phyloP scores from a whole-genome alignment of 2,113 vertebrate genomes.

The Anguilla japonica region DNA sequence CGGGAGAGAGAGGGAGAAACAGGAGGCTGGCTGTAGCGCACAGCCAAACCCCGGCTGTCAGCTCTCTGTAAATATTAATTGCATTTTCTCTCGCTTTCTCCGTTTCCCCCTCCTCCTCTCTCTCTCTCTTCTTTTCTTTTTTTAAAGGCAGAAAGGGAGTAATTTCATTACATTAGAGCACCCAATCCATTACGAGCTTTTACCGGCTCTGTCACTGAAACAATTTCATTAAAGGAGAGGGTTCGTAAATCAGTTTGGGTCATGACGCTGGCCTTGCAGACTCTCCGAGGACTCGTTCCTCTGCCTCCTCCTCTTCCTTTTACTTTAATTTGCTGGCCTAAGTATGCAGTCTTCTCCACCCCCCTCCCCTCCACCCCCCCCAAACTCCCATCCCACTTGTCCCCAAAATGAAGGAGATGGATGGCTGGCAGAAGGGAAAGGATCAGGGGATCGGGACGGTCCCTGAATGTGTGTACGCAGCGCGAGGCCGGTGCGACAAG shows the following conservation, averaged over 20 bases:
- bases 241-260: slow-evolving; percentile 97
- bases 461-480: slow-evolving; percentile 37
- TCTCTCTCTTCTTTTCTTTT: slow-evolving; percentile 66
- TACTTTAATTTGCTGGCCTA: slow-evolving; percentile 79
- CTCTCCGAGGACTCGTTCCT: slow-evolving; percentile 76
- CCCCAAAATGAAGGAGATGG: slow-evolving; percentile 32
- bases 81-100: slow-evolving; percentile 68
- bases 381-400: slow-evolving; percentile 11
- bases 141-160: slow-evolving; percentile 92
- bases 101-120: slow-evolving; percentile 50
- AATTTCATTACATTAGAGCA: slow-evolving; percentile 99
- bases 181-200: slow-evolving; percentile 99
- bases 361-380: not conserved
- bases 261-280: slow-evolving; percentile 80
- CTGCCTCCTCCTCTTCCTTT: slow-evolving; percentile 65
- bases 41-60: slow-evolving; percentile 87
- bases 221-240: slow-evolving; percentile 99
- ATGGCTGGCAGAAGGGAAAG: slow-evolving; percentile 41
- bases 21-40: slow-evolving; percentile 64
- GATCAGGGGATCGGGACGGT: slow-evolving; percentile 44
- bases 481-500: slow-evolving; percentile 41
- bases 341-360: slow-evolving; percentile 31
- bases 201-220: slow-evolving; percentile 99
- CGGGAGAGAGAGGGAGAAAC: slow-evolving; percentile 29
- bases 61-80: slow-evolving; percentile 99